Evolutionary conservation across 2,113 vertebrate species (phyloP).

Genomic region (Oophaga pumilio): DNA sequence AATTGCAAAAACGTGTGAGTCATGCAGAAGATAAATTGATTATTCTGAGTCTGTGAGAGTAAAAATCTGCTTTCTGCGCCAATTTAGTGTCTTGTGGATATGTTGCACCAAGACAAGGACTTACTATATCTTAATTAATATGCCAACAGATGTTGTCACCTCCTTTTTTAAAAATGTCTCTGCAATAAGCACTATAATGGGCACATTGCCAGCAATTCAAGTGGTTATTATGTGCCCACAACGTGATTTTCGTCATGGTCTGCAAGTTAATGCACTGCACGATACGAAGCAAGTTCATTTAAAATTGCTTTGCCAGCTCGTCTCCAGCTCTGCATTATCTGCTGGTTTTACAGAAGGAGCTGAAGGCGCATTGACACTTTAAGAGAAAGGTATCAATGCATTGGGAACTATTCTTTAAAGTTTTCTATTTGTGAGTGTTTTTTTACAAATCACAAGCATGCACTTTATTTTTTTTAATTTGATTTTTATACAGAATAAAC

Average conservation of each 20-base stretch:
- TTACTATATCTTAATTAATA: slow-evolving; percentile 54
- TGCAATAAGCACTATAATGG: slow-evolving; percentile 20
- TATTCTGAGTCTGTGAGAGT: not conserved
- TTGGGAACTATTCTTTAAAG: not conserved
- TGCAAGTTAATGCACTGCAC: slow-evolving; percentile 54
- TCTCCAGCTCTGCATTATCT: slow-evolving; percentile 5
- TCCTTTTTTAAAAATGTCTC: slow-evolving; percentile 38
- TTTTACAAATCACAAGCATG: not conserved
- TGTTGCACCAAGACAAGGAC: slow-evolving; percentile 46
- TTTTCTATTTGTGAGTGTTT: not conserved
- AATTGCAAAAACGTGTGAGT: no score
- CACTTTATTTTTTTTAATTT: not conserved
- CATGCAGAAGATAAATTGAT: not conserved
- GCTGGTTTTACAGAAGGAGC: slow-evolving; percentile 11
- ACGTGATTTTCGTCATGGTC: slow-evolving; percentile 42
- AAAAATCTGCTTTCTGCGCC: not conserved
- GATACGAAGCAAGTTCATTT: slow-evolving; percentile 45
- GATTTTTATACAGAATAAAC: not conserved
- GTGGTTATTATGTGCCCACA: slow-evolving; percentile 37
- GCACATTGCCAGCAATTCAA: slow-evolving; percentile 36
- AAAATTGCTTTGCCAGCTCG: slow-evolving; percentile 19
- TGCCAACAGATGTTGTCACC: slow-evolving; percentile 31
- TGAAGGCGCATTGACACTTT: slow-evolving; percentile 20
- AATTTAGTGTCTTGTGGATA: slow-evolving; percentile 31
- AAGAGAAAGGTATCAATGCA: slow-evolving; percentile 8